These are phyloP conservation scores for Engraulis encrasicolus DNA, from an alignment of 2,113 vertebrate species.

Conservation along the genomic window DNA sequence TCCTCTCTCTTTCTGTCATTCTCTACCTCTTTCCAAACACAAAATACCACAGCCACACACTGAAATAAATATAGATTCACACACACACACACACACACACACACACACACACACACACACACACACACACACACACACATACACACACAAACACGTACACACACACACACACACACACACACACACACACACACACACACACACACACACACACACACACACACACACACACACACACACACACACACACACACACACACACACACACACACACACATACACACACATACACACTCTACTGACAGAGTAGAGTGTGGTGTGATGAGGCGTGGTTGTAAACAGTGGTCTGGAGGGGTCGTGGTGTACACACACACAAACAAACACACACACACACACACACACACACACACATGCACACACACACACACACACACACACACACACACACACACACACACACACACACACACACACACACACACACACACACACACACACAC, in stretches of 20 bases:
- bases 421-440: neutral
- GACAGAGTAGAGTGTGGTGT: no score
- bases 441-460: neutral
- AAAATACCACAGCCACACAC: neutral
- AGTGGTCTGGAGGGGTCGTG: no score
- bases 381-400: no score
- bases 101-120: neutral
- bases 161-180: neutral
- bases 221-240: neutral
- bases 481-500: constrained; percentile 1
- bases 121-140: no score
- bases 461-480: neutral
- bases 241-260: neutral
- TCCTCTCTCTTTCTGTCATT: no score
- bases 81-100: neutral
- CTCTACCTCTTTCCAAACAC: no score
- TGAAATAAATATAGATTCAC: neutral
- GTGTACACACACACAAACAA: no score
- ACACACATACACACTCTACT: no score
- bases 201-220: neutral
- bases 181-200: neutral
- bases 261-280: no score
- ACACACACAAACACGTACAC: neutral
- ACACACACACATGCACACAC: no score
- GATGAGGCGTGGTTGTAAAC: no score